These are phyloP conservation scores for Stictonetta naevosa DNA, from an alignment of 2,113 vertebrate genomes.

Conservation along the genomic window DNA sequence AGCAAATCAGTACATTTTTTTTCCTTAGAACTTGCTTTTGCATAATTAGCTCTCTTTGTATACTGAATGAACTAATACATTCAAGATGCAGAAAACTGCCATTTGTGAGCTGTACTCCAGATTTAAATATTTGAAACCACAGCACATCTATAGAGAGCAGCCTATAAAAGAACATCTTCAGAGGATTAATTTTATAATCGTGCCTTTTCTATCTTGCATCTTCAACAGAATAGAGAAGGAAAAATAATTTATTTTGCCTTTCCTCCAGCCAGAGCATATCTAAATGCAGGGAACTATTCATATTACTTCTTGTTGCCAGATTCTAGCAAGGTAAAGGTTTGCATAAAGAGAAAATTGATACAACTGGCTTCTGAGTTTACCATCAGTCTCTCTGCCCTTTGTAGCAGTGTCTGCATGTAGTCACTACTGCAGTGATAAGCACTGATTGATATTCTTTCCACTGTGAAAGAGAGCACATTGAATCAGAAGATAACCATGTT, in stretches of 20 bases:
- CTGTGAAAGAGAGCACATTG: background rate
- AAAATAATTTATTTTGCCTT: background rate
- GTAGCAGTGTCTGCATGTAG: background rate
- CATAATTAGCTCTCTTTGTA: constrained; percentile 73
- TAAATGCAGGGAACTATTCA: background rate
- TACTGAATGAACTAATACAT: constrained; percentile 57
- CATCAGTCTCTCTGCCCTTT: background rate
- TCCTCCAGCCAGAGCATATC: background rate
- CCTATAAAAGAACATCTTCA: background rate
- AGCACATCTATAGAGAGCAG: background rate
- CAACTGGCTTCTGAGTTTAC: background rate
- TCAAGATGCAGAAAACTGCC: constrained; percentile 14
- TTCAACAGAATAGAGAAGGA: background rate
- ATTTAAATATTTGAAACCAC: constrained; percentile 7
- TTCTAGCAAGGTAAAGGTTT: background rate
- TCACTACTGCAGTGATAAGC: background rate
- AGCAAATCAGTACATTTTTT: constrained; percentile 15
- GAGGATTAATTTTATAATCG: background rate
- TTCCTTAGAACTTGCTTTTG: constrained; percentile 37
- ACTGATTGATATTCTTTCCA: background rate
- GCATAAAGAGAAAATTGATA: background rate
- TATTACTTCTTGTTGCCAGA: background rate
- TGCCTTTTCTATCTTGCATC: background rate
- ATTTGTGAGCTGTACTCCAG: constrained; percentile 12
- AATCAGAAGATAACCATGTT: background rate